Evolutionary conservation across 2,888 invertebrate genomes (phyloP).

Genomic region (Drosophila peninsularis): DNA sequence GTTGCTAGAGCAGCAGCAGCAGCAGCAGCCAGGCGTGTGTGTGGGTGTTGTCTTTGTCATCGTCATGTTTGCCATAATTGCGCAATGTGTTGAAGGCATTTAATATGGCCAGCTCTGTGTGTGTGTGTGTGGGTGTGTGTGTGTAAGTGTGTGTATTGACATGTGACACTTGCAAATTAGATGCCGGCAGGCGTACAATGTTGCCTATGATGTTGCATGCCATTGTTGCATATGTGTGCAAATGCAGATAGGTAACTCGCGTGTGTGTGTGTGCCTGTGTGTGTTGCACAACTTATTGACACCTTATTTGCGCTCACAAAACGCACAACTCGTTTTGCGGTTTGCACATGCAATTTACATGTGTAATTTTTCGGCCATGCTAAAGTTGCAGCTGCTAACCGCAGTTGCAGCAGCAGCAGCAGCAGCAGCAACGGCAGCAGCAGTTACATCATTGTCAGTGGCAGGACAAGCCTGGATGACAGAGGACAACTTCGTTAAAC

Average conservation of each 20-base stretch:
- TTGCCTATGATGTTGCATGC: conserved; percentile 35
- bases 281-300: conserved; percentile 69
- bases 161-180: conserved; percentile 78
- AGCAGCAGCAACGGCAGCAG: conserved; percentile 37
- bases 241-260: background rate
- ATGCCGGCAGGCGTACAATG: conserved; percentile 58
- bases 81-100: conserved; percentile 59
- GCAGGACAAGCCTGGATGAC: conserved; percentile 31
- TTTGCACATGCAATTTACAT: conserved; percentile 80
- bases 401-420: conserved; percentile 42
- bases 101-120: conserved; percentile 36
- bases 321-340: conserved; percentile 71
- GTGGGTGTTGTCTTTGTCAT: conserved; percentile 31
- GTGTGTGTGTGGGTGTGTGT: conserved; percentile 29
- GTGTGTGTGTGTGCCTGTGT: conserved; percentile 1
- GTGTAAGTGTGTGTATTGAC: conserved; percentile 57
- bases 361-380: conserved; percentile 77
- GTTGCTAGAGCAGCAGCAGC: conserved; percentile 23
- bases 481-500: conserved; percentile 69
- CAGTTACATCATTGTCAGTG: conserved; percentile 53
- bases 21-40: too few species aligned
- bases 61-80: conserved; percentile 65
- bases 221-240: conserved; percentile 12
- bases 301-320: conserved; percentile 69
- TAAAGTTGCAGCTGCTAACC: conserved; percentile 60